Evolutionary conservation across 2,113 vertebrate species (phyloP), one percentile per base, ranked within the genome.

Genomic region (Misgurnus anguillicaudatus): DNA sequence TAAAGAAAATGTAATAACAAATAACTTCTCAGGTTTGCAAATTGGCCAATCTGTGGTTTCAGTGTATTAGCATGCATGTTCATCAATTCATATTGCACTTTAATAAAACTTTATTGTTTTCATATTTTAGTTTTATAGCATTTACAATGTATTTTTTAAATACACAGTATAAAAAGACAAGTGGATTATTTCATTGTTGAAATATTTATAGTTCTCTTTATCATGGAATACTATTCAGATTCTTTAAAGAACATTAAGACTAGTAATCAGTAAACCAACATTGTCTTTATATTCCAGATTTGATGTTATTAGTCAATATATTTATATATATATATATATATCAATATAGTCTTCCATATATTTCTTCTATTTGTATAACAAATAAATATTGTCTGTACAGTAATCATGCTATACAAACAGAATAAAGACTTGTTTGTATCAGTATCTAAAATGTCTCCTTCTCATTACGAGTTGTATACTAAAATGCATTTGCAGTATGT

Each of bases 311-410:
- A 17, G 38, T 58, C 36, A 72, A 55, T 10, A 68, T 3, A 72
- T 31, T 31, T 31, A 31, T 31, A 31, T 31, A 31, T 31, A 31
- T 31, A 31, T 31, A 31, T 31, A 31, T 31, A 31, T 31, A 10
- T 53, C 53, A 72, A 55, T 11, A 68, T 5, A 72, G 17, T 57
- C n/a, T 71, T 57, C 6, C 6, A 51, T 55, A 39, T 78, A 61
- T 64, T 64, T 53, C 36, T 71, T 63, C 19, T 63, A 53, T 53
- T 31, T 71, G 58, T 79, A 48, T 79, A 63, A 79, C 77, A 71
- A 39, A 69, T 19, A 58, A 38, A 61, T 79, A 9, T 62, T 62
- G 24, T 39, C 66, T 62, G 42, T 62, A 79, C 21, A 78, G 4
- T 57, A 17, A 61, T 36, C 47, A 36, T 68, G 42, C 19, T 10